Conservation (phyloP, 2,797 vertebrate species). For the Apodemus agrarius region DNA sequence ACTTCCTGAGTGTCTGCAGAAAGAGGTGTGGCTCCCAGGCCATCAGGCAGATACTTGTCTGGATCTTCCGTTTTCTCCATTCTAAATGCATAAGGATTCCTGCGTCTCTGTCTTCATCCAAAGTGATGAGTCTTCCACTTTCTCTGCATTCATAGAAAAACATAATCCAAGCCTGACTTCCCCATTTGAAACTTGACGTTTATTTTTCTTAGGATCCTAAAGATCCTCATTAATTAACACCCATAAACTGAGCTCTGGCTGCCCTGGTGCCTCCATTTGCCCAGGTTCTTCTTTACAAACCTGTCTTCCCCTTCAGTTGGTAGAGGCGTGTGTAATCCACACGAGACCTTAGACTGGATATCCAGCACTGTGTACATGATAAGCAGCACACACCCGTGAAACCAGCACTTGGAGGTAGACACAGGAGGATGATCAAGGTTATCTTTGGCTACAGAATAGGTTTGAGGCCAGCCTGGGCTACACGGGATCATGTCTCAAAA, state of each 20-base stretch:
- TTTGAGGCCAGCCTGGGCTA: neutral
- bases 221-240: neutral
- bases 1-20: neutral
- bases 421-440: neutral
- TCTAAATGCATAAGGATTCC: slow-evolving; percentile 10
- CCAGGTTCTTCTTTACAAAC: neutral
- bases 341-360: neutral
- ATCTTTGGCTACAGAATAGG: neutral
- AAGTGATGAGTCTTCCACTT: neutral
- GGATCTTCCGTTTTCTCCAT: neutral
- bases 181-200: neutral
- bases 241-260: neutral
- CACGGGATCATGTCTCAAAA: neutral
- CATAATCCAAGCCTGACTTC: slow-evolving; percentile 9
- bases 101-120: neutral
- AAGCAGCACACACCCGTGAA: neutral
- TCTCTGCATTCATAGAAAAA: slow-evolving; percentile 46
- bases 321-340: neutral
- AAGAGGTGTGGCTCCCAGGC: neutral
- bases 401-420: neutral
- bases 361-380: neutral
- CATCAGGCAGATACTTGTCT: neutral
- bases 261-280: neutral
- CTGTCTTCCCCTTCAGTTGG: neutral
- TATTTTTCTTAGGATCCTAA: neutral